Conservation (phyloP, 2,888 invertebrate species). For the Nowickia ferox region DNA sequence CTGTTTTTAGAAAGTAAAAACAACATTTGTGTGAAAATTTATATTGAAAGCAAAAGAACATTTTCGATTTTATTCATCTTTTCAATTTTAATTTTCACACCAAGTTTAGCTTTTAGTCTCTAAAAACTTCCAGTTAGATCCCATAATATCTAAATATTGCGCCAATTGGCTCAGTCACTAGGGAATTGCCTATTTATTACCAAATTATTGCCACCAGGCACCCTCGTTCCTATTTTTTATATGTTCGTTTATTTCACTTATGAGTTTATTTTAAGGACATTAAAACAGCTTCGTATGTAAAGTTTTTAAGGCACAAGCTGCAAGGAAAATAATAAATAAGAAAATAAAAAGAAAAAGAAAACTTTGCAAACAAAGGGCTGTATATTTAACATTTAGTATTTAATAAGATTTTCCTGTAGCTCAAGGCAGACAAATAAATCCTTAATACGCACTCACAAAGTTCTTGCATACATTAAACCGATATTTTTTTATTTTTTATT, state of each 20-base stretch:
- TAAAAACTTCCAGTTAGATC: too few relatives aligned
- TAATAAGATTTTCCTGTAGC: conserved; percentile 58
- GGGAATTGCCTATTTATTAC: not conserved
- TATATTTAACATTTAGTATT: too few relatives aligned
- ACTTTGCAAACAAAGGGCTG: conserved; percentile 32
- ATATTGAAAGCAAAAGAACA: too few relatives aligned
- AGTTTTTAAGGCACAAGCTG: not conserved
- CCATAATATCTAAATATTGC: not conserved
- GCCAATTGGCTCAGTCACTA: not conserved
- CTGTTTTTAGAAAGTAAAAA: too few relatives aligned
- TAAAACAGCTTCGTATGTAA: not conserved
- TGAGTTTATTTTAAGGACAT: not conserved
- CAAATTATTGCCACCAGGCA: not conserved
- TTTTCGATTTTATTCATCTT: too few relatives aligned
- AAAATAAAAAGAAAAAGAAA: not conserved
- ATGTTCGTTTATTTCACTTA: too few relatives aligned
- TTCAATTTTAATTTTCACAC: too few relatives aligned
- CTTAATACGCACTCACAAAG: not conserved
- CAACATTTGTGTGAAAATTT: too few relatives aligned
- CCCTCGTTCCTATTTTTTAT: not conserved
- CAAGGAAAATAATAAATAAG: not conserved
- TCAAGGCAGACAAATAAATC: conserved; percentile 35
- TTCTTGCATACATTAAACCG: not conserved
- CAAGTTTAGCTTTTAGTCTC: too few relatives aligned
- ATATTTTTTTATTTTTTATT: not conserved